These are phyloP conservation scores for Solea solea DNA, from an alignment of 2,113 vertebrate genomes.

Conservation along the genomic window DNA sequence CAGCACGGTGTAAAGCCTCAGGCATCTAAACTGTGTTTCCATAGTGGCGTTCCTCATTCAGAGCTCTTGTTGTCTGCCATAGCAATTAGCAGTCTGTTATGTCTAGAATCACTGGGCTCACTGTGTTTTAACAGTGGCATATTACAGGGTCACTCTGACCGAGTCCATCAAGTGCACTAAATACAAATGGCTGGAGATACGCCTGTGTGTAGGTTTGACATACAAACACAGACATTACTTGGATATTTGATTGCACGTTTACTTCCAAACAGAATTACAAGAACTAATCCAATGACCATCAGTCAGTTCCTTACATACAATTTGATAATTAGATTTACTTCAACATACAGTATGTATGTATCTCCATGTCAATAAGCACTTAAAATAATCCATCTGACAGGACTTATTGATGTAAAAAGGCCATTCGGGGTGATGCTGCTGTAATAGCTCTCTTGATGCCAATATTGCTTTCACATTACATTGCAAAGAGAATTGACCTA, in stretches of 20 bases:
- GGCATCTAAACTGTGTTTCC: conserved; percentile 61
- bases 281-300: not conserved
- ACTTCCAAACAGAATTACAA: not conserved
- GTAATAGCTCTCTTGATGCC: not conserved
- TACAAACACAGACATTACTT: not conserved
- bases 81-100: conserved; percentile 70
- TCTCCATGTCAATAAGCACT: no score
- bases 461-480: not conserved
- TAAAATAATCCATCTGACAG: no score
- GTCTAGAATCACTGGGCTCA: conserved; percentile 56
- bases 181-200: conserved; percentile 8
- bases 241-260: not conserved
- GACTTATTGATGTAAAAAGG: no score
- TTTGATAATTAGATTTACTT: no score
- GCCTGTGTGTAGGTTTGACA: not conserved
- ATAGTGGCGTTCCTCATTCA: conserved; percentile 43
- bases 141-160: conserved; percentile 44
- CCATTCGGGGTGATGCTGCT: no score
- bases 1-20: conserved; percentile 49
- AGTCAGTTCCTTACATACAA: no score
- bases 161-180: conserved; percentile 32
- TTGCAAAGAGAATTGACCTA: not conserved
- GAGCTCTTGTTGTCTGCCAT: conserved; percentile 52
- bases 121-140: conserved; percentile 56
- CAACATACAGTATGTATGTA: no score